Percentiles rank a stretch among this genome's conserved stretches.
Conservation (phyloP, 2,888 invertebrate genomes). For the Pinctada fucata region DNA sequence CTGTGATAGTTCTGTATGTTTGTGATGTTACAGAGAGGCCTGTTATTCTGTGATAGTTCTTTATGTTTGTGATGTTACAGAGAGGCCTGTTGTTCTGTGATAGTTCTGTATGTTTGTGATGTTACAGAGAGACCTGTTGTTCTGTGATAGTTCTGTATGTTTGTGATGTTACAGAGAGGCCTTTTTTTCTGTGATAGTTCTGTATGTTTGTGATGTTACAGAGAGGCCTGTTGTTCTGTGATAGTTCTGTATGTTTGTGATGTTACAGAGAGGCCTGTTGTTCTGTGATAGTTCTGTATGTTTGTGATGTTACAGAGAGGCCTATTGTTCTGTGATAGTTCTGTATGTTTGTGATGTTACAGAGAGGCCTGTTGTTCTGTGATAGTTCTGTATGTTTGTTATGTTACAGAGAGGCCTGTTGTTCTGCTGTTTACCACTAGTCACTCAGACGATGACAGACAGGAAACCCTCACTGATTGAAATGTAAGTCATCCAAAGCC, state of each 20-base stretch:
- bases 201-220: too few species aligned
- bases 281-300: too few species aligned
- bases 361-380: too few species aligned
- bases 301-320: too few species aligned
- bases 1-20: not conserved
- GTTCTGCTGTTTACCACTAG: conserved; percentile 65
- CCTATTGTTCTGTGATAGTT: too few species aligned
- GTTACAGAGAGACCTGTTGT: not conserved
- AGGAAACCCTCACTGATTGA: conserved; percentile 53
- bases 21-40: not conserved
- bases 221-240: too few species aligned
- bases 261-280: too few species aligned
- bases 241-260: too few species aligned
- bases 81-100: not conserved
- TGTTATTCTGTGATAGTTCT: not conserved
- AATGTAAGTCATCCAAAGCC: conserved; percentile 57
- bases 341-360: too few species aligned
- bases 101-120: not conserved
- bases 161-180: not conserved
- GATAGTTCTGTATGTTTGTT: too few species aligned
- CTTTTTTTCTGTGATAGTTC: too few species aligned
- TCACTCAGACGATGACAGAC: conserved; percentile 49
- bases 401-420: conserved; percentile 58
- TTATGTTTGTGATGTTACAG: not conserved
- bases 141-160: not conserved